A percentile compares a stretch with the other conserved stretches of the same genome.
These are phyloP conservation scores for Standfussiana lucernea DNA, from an alignment of 2,888 invertebrate genomes.

Conservation along the genomic window DNA sequence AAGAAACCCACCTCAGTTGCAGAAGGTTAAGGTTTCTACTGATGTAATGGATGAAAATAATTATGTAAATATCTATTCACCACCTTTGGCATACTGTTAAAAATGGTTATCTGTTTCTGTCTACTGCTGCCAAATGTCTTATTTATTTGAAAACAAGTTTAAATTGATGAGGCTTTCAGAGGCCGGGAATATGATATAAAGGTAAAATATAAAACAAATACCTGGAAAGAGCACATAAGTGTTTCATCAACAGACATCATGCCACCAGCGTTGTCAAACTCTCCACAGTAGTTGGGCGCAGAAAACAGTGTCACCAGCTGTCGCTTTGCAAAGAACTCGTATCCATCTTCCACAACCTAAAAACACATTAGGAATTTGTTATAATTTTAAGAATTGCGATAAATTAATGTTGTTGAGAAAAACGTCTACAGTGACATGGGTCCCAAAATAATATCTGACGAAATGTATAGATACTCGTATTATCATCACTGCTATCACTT, in stretches of 20 bases:
- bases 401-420: neutral
- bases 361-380: slow-evolving; percentile 28
- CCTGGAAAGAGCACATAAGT: slow-evolving; percentile 99
- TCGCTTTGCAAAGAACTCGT: slow-evolving; percentile 99
- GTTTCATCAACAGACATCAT: slow-evolving; percentile 99
- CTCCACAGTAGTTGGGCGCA: slow-evolving; percentile 99
- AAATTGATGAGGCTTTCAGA: neutral
- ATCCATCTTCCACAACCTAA: slow-evolving; percentile 99
- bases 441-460: neutral
- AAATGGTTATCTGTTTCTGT: neutral
- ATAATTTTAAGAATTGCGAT: neutral
- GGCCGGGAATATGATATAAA: neutral
- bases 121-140: neutral
- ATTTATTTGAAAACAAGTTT: neutral
- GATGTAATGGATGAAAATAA: neutral
- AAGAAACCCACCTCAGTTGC: too few relatives aligned
- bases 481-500: slow-evolving; percentile 3
- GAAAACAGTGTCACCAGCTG: slow-evolving; percentile 99
- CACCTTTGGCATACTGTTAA: neutral
- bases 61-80: neutral
- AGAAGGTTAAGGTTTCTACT: neutral
- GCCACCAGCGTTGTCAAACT: slow-evolving; percentile 99
- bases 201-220: slow-evolving; percentile 77
- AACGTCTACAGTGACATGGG: neutral
- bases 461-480: neutral